Percentiles rank a stretch among this genome's conserved stretches.
Conservation (phyloP, 2,113 vertebrate species). For the Oreochromis tanganicae region DNA sequence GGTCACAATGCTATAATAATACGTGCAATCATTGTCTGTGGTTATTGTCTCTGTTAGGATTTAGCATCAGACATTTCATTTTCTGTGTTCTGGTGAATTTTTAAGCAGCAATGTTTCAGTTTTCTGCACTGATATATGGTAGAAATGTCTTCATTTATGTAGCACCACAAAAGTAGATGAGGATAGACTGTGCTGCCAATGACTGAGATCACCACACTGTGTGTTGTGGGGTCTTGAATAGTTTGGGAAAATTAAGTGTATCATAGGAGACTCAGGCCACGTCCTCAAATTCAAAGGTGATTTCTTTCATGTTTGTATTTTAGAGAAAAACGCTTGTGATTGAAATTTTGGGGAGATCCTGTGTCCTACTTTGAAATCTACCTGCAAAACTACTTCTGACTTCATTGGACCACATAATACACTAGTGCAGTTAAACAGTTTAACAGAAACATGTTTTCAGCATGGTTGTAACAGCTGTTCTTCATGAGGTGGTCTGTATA, state of each 20-base stretch:
- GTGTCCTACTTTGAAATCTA: background rate
- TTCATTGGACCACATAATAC: background rate
- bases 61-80: background rate
- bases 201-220: background rate
- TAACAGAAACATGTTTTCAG: background rate
- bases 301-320: background rate
- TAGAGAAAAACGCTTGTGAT: background rate
- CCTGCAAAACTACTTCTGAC: background rate
- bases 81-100: background rate
- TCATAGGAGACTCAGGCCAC: background rate
- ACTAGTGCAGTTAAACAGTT: background rate
- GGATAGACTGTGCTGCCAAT: background rate
- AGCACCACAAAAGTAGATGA: background rate
- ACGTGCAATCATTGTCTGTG: background rate
- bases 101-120: background rate
- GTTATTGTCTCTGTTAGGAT: background rate
- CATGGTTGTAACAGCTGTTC: background rate
- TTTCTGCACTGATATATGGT: background rate
- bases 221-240: background rate
- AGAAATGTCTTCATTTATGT: background rate
- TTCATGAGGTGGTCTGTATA: background rate
- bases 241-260: background rate
- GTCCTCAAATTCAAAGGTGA: background rate
- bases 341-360: background rate
- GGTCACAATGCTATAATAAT: background rate